Evolutionary conservation across 2,797 vertebrate genomes (phyloP).

Genomic region (Spea hammondii): DNA sequence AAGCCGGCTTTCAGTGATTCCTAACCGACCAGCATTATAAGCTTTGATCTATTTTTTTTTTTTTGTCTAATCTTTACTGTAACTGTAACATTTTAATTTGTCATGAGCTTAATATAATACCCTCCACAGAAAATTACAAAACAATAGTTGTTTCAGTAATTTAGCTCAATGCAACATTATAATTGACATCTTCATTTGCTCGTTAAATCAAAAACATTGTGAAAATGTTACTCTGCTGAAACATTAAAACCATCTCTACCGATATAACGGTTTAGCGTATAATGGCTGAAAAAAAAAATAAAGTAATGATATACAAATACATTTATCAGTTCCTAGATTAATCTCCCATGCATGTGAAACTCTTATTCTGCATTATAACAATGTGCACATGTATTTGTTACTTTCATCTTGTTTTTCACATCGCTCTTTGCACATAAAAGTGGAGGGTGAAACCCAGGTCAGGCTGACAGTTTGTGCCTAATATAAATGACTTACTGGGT

Average conservation of each 20-base stretch:
- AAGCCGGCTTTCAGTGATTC: slow-evolving; percentile 22
- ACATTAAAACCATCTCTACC: slow-evolving; percentile 46
- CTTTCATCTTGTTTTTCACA: slow-evolving; percentile 47
- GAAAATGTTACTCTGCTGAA: slow-evolving; percentile 41
- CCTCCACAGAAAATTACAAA: slow-evolving; percentile 40
- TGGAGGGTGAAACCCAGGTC: slow-evolving; percentile 50
- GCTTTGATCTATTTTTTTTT: slow-evolving; percentile 3
- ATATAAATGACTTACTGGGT: slow-evolving; percentile 56
- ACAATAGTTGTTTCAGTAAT: slow-evolving; percentile 38
- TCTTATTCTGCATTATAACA: slow-evolving; percentile 46
- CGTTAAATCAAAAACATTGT: slow-evolving; percentile 45
- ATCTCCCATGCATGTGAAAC: slow-evolving; percentile 51
- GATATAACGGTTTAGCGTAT: slow-evolving; percentile 31
- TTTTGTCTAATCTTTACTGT: slow-evolving; percentile 19
- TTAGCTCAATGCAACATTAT: slow-evolving; percentile 28
- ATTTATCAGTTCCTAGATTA: slow-evolving; percentile 47
- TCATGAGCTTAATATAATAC: slow-evolving; percentile 31
- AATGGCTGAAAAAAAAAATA: slow-evolving; percentile 30
- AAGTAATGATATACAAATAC: slow-evolving; percentile 47
- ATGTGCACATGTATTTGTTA: slow-evolving; percentile 47
- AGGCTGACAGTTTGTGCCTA: slow-evolving; percentile 55
- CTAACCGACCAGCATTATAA: slow-evolving; percentile 24
- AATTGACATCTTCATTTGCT: slow-evolving; percentile 48
- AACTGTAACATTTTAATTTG: slow-evolving; percentile 43
- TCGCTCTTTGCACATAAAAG: slow-evolving; percentile 51